Evolutionary conservation across 2,888 invertebrate genomes (phyloP), one percentile per base, ranked within the genome.

Genomic region (Idaea dimidiata): DNA sequence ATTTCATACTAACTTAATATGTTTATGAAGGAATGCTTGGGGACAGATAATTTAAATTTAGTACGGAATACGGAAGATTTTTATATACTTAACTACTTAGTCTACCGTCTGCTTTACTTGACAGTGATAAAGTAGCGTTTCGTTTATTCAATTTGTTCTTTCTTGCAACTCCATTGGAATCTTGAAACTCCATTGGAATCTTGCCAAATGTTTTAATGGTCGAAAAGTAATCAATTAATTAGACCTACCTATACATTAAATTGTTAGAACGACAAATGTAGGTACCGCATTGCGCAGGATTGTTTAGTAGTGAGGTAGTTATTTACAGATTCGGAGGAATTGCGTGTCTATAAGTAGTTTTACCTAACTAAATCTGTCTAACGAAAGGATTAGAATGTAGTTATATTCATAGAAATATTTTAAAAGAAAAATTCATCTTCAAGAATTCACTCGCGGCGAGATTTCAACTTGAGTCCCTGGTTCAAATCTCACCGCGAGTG

Each of bases 91-190:
- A 14, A 10, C 3, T 3, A 8, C 43, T 43, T 14, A 43, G 43
- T 43, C 14, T 43, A 10, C 43, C 10, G 43, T 43, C 43, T 66
- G 54, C 54, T 53, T 61, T 68, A 64, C 66, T 62, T 57, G 66
- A 76, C 79, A 80, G 64, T 80, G 79, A 80, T 78, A 76, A 78
- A 83, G 76, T 73, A 71, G 73, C 68, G 66, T 78, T 79, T 74
- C 77, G 72, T 80, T 79, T 75, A 81, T 82, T 78, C 77, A 77
- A 82, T 83, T 80, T 79, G 79, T 76, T 74, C 69, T 72, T 63
- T 67, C 64, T 63, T 62, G 68, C 73, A 66, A 66, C 69, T 16
- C 69, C 62, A 62, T 73, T 82, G 84, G 82, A 76, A 61, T 63
- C 53, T 33, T 58, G 82, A n/a, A 66, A 66, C 69, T 16, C 69